Conservation (phyloP, 2,888 invertebrate species). For the Pachycephus smyrnensis region DNA sequence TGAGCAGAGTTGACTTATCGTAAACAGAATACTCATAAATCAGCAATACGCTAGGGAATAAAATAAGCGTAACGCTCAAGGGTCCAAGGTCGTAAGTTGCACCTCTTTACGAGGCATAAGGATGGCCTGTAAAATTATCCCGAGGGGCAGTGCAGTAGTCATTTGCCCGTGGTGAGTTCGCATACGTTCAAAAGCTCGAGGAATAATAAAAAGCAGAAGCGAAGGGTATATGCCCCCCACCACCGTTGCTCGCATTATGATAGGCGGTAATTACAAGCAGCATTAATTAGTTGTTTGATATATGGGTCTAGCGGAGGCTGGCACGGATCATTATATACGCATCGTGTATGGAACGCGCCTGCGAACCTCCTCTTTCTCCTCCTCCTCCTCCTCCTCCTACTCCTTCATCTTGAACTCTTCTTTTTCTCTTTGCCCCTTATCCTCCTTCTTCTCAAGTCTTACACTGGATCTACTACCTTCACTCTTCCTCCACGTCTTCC, state of each 20-base stretch:
- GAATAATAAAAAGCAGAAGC: slow-evolving; percentile 6
- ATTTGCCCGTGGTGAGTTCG: slow-evolving; percentile 19
- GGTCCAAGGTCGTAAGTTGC: slow-evolving; percentile 50
- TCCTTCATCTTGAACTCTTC: slow-evolving; percentile 12
- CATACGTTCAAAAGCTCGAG: neutral
- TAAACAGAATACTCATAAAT: neutral
- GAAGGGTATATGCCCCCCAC: slow-evolving; percentile 6
- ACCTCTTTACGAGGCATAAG: slow-evolving; percentile 49
- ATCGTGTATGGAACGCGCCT: slow-evolving; percentile 25
- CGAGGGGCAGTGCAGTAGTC: slow-evolving; percentile 13
- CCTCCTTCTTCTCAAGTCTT: slow-evolving; percentile 18
- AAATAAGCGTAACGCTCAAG: slow-evolving; percentile 40
- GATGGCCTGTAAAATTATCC: slow-evolving; percentile 32
- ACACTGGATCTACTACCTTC: neutral
- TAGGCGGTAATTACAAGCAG: slow-evolving; percentile 56
- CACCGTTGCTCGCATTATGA: slow-evolving; percentile 44
- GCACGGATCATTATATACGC: slow-evolving; percentile 54
- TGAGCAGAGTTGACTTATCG: neutral
- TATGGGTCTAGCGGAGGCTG: slow-evolving; percentile 47
- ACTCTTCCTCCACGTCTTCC: slow-evolving; percentile 24
- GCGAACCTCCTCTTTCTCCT: slow-evolving; percentile 22
- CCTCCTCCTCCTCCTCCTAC: slow-evolving; percentile 14
- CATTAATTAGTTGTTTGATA: slow-evolving; percentile 61
- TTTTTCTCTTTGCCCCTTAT: slow-evolving; percentile 17
- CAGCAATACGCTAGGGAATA: neutral